These are phyloP conservation scores for Narcine bancroftii DNA, from an alignment of 2,113 vertebrate genomes.

Conservation along the genomic window DNA sequence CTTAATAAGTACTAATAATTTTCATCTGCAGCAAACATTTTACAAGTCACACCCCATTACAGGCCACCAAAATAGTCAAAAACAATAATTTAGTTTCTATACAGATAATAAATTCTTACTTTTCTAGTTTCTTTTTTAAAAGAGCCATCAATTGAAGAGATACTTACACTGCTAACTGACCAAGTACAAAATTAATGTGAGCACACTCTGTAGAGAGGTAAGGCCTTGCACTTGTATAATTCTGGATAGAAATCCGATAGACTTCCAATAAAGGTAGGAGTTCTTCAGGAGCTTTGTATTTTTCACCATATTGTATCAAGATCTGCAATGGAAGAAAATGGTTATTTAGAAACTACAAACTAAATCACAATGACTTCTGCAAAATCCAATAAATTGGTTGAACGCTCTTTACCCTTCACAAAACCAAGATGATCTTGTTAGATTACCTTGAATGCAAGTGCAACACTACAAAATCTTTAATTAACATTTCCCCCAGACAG, in stretches of 20 bases:
- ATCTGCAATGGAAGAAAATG: slow-evolving; percentile 56
- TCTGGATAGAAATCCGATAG: slow-evolving; percentile 88
- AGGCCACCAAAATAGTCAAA: background rate
- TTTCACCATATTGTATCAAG: slow-evolving; percentile 84
- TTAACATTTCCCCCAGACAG: too few species aligned
- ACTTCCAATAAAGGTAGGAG: slow-evolving; percentile 84
- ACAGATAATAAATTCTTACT: background rate
- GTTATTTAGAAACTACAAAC: background rate
- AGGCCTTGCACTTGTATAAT: slow-evolving; percentile 84
- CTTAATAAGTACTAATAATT: background rate
- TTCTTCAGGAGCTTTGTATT: slow-evolving; percentile 85
- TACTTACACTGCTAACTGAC: slow-evolving; percentile 91
- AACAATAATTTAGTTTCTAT: too few species aligned
- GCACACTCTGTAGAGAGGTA: slow-evolving; percentile 88
- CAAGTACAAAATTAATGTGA: slow-evolving; percentile 84
- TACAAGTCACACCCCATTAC: background rate
- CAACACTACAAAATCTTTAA: too few species aligned
- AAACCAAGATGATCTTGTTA: too few species aligned
- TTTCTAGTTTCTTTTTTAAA: background rate
- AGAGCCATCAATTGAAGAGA: background rate
- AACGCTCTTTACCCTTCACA: too few species aligned
- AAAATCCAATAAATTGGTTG: too few species aligned
- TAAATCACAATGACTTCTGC: background rate
- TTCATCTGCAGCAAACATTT: background rate
- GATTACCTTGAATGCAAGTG: too few species aligned